phyloP scores from a whole-genome alignment of 1,140 invertebrate species.

The Drosophila micromelanica region DNA sequence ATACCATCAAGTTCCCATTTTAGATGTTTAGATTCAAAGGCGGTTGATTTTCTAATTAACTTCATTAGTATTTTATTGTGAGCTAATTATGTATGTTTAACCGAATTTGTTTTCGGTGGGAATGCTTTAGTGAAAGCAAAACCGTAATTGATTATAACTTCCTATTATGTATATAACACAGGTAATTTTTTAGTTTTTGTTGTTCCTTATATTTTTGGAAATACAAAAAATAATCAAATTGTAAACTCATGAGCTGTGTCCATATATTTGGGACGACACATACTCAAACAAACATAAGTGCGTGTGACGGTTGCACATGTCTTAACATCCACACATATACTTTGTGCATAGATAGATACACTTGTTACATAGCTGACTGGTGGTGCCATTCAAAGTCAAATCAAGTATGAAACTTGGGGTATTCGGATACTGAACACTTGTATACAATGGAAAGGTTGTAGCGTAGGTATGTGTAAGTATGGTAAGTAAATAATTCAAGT shows the following conservation, averaged over 20 bases:
- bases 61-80: slow-evolving; percentile 75
- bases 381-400: slow-evolving; percentile 8
- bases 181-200: slow-evolving; percentile 40
- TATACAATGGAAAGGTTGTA: slow-evolving; percentile 50
- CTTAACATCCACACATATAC: slow-evolving; percentile 4
- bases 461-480: slow-evolving; percentile 22
- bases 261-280: slow-evolving; percentile 36
- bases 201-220: slow-evolving; percentile 41
- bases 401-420: slow-evolving; percentile 1
- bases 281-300: slow-evolving; percentile 34
- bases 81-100: slow-evolving; percentile 68
- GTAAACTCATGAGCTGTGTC: slow-evolving; percentile 50
- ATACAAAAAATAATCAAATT: slow-evolving; percentile 57
- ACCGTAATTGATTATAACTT: slow-evolving; percentile 78
- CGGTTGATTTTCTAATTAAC: slow-evolving; percentile 55
- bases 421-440: slow-evolving; percentile 36
- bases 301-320: background rate
- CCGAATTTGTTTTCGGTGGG: slow-evolving; percentile 71
- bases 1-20: too few relatives aligned
- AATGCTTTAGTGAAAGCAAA: slow-evolving; percentile 79
- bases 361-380: background rate
- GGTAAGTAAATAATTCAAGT: slow-evolving; percentile 45
- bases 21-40: slow-evolving; percentile 18
- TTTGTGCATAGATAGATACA: slow-evolving; percentile 6
- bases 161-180: slow-evolving; percentile 76